A percentile compares a stretch with the other conserved stretches of the same genome.
These are phyloP conservation scores for Thinocorus orbignyianus DNA, from an alignment of 2,113 vertebrate species.

Conservation along the genomic window DNA sequence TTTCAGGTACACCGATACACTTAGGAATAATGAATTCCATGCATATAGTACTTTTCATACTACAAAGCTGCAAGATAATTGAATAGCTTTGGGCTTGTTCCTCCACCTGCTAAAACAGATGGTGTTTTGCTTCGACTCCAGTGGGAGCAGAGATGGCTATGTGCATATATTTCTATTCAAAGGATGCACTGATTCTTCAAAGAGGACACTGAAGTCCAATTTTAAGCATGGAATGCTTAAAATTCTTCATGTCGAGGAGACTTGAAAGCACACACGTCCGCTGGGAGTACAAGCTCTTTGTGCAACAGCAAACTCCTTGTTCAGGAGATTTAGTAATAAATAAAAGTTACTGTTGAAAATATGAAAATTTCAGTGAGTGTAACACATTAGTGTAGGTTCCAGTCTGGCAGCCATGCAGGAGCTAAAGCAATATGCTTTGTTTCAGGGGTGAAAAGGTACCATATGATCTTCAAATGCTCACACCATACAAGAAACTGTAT, in stretches of 20 bases:
- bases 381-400: neutral
- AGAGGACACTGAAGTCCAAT: neutral
- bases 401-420: neutral
- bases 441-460: neutral
- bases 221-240: conserved; percentile 21
- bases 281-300: neutral
- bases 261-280: neutral
- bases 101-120: conserved; percentile 62
- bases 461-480: neutral
- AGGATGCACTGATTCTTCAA: conserved; percentile 49
- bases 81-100: conserved; percentile 23
- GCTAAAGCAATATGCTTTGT: neutral
- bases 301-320: conserved; percentile 18
- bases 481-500: neutral
- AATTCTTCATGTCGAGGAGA: neutral
- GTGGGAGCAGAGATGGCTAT: conserved; percentile 33
- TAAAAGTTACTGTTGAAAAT: neutral
- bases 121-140: conserved; percentile 63
- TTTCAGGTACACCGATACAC: neutral
- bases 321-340: neutral
- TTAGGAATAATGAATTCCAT: neutral
- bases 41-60: neutral
- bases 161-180: conserved; percentile 32
- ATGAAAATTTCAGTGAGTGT: neutral
- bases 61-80: neutral